These are phyloP conservation scores for Rhynchonycteris naso DNA, from an alignment of 2,797 vertebrate species.

Conservation along the genomic window DNA sequence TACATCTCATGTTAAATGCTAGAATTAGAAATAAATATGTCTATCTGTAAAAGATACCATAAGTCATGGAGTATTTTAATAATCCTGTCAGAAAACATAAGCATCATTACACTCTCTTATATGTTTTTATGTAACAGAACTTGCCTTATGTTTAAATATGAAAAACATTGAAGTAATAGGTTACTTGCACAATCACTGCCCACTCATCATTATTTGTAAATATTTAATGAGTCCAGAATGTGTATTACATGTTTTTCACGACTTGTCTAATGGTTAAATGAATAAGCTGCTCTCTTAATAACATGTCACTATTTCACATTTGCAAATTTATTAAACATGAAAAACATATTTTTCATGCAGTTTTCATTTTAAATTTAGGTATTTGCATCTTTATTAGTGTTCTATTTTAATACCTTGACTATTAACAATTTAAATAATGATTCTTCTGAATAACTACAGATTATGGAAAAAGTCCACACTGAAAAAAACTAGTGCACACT, in stretches of 20 bases:
- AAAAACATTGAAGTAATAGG: slow-evolving; percentile 70
- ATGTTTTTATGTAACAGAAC: not conserved
- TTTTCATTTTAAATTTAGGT: slow-evolving; percentile 14
- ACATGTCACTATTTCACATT: slow-evolving; percentile 23
- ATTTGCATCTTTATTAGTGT: slow-evolving; percentile 51
- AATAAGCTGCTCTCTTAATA: slow-evolving; percentile 52
- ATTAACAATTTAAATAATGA: slow-evolving; percentile 66
- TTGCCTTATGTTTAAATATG: slow-evolving; percentile 27
- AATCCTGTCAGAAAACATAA: slow-evolving; percentile 56
- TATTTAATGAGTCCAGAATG: slow-evolving; percentile 59
- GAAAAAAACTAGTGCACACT: not conserved
- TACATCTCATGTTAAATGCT: slow-evolving; percentile 24
- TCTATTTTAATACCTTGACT: slow-evolving; percentile 65
- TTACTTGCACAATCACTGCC: slow-evolving; percentile 42
- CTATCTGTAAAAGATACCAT: slow-evolving; percentile 53
- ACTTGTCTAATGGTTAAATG: slow-evolving; percentile 60
- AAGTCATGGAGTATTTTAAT: slow-evolving; percentile 60
- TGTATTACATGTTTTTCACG: slow-evolving; percentile 14
- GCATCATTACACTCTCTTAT: slow-evolving; percentile 59
- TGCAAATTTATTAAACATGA: slow-evolving; percentile 44
- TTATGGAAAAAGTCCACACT: slow-evolving; percentile 31
- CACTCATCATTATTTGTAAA: slow-evolving; percentile 62
- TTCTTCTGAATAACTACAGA: not conserved
- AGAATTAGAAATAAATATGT: slow-evolving; percentile 37
- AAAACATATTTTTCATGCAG: not conserved